phyloP scores from a whole-genome alignment of 2,113 vertebrate species.

The Rafetus swinhoei region DNA sequence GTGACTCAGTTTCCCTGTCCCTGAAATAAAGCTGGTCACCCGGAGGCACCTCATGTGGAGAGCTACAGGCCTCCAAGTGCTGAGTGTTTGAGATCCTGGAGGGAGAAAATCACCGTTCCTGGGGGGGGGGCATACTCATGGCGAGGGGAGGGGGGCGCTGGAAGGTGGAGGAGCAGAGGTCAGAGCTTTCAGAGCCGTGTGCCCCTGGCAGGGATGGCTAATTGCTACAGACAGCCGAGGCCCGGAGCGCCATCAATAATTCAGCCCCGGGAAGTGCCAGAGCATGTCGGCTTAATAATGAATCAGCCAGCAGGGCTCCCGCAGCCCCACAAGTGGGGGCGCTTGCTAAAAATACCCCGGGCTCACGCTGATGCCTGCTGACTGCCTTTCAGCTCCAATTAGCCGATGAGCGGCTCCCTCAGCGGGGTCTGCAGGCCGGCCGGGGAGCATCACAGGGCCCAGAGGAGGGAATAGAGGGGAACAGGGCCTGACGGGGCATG shows the following conservation, averaged over 20 bases:
- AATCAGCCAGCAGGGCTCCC: background rate
- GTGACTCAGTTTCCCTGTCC: background rate
- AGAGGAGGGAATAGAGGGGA: background rate
- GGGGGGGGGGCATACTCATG: background rate
- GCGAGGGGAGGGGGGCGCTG: background rate
- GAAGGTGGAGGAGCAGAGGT: background rate
- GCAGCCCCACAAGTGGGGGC: background rate
- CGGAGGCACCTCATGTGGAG: background rate
- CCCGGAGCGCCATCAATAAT: background rate
- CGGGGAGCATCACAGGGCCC: rapidly evolving
- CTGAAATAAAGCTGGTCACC: background rate
- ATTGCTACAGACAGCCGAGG: background rate
- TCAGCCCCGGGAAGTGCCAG: background rate
- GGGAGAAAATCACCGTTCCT: background rate
- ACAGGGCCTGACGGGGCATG: background rate
- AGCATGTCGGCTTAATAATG: constrained; percentile 28
- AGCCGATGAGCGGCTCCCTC: background rate
- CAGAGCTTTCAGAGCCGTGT: background rate
- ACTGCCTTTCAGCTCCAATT: background rate
- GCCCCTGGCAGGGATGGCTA: background rate
- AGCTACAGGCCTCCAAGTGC: background rate
- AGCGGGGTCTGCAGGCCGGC: rapidly evolving
- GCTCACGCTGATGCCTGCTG: background rate
- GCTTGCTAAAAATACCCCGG: background rate
- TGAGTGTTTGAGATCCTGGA: background rate